Evolutionary conservation across 37 sponge, comb jelly and placozoan genomes (phyloP).

Genomic region (Mnemiopsis leidyi): DNA sequence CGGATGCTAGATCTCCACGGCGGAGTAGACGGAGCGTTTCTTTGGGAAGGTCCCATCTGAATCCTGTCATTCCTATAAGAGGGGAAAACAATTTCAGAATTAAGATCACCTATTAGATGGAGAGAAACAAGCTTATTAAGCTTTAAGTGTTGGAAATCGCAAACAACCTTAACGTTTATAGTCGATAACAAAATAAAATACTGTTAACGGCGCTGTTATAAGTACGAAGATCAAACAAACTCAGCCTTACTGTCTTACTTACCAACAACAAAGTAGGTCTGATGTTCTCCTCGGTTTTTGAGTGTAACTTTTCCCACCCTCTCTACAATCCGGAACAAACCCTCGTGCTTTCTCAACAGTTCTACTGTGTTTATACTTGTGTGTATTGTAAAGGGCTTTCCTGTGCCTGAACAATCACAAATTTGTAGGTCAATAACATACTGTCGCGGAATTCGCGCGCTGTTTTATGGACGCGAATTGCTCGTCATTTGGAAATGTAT

Average conservation of each 20-base stretch:
- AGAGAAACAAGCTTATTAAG: no score
- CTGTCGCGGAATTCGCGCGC: no score
- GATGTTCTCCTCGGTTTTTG: slow-evolving; percentile 57
- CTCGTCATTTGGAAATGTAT: no score
- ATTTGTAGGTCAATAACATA: no score
- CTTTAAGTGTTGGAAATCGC: no score
- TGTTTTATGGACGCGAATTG: no score
- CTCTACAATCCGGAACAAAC: neutral
- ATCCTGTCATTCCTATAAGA: slow-evolving; percentile 13
- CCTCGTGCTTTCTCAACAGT: neutral
- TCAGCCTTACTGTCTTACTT: no score
- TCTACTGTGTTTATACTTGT: slow-evolving; percentile 5
- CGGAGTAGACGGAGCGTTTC: neutral
- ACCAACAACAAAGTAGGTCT: slow-evolving; percentile 64
- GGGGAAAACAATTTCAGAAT: neutral
- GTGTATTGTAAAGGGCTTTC: slow-evolving; percentile 64
- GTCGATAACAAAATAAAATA: no score
- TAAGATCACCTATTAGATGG: neutral
- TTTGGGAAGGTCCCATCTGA: slow-evolving; percentile 32
- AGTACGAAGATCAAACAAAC: no score
- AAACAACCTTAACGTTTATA: no score
- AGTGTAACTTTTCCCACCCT: neutral
- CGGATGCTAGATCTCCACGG: neutral
- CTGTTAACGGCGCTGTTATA: no score
- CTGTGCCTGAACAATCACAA: neutral